Conservation (phyloP, 2,113 vertebrate genomes). For the Ammodytes dubius region DNA sequence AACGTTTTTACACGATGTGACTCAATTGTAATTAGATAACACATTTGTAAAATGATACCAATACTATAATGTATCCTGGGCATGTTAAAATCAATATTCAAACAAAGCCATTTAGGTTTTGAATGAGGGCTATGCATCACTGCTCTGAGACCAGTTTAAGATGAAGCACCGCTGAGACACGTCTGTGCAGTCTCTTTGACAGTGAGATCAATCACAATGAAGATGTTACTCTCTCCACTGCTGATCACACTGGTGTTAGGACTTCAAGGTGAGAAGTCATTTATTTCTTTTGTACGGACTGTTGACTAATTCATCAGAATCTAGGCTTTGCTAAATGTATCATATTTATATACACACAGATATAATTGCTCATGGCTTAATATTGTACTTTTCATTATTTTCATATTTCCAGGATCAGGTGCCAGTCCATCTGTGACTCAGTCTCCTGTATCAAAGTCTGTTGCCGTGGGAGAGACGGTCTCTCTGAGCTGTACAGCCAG, state of each 20-base stretch:
- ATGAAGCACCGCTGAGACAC: no score
- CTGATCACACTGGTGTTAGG: not conserved
- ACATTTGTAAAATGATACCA: no score
- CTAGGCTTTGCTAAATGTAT: not conserved
- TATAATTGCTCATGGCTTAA: no score
- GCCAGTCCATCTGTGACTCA: slow-evolving; percentile 32
- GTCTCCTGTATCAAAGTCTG: slow-evolving; percentile 36
- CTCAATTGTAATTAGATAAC: no score
- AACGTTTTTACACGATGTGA: no score
- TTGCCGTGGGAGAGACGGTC: slow-evolving; percentile 25
- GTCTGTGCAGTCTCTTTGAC: no score
- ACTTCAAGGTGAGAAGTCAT: not conserved
- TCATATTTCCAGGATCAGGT: not conserved
- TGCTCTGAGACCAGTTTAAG: no score
- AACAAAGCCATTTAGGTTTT: no score
- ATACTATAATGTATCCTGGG: no score
- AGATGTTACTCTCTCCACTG: slow-evolving; percentile 2
- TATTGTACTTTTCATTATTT: not conserved
- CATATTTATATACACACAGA: not conserved
- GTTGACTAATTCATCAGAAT: not conserved
- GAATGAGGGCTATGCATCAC: no score
- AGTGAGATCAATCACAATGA: not conserved
- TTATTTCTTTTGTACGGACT: no score
- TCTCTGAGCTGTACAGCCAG: slow-evolving; percentile 42
- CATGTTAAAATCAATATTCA: no score